phyloP scores from a whole-genome alignment of 1,140 invertebrate genomes.

The Listronotus bonariensis region DNA sequence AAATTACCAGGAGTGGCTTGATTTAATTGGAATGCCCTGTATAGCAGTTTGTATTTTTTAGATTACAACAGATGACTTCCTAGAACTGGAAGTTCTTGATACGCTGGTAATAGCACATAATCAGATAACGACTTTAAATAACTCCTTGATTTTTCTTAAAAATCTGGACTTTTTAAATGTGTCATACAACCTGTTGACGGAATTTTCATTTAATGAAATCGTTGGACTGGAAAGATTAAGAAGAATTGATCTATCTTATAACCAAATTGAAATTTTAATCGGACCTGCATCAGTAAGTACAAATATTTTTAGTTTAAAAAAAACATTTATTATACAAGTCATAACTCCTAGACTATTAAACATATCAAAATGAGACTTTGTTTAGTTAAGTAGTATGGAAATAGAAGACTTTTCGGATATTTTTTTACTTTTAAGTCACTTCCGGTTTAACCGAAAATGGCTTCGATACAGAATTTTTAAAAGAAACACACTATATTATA shows the following conservation, averaged over 20 bases:
- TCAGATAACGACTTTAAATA: slow-evolving; percentile 69
- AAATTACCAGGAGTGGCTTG: too few species aligned
- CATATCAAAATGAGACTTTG: too few species aligned
- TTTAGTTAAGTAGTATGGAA: too few species aligned
- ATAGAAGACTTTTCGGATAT: too few species aligned
- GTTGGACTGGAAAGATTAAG: slow-evolving; percentile 69
- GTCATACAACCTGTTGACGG: slow-evolving; percentile 72
- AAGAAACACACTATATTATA: too few species aligned
- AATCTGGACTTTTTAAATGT: slow-evolving; percentile 71
- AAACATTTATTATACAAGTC: too few species aligned
- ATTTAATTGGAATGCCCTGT: too few species aligned
- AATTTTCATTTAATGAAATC: slow-evolving; percentile 78
- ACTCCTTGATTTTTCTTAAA: slow-evolving; percentile 71
- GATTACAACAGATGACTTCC: slow-evolving; percentile 76
- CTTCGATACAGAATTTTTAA: too few species aligned
- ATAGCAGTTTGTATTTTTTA: slow-evolving; percentile 51
- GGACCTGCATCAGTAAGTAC: slow-evolving; percentile 68
- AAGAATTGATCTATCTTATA: slow-evolving; percentile 74
- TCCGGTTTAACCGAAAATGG: too few species aligned
- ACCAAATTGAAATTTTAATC: slow-evolving; percentile 69
- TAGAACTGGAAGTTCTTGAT: slow-evolving; percentile 67
- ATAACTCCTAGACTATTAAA: too few species aligned
- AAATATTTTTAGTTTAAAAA: too few species aligned
- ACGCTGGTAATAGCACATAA: slow-evolving; percentile 73
- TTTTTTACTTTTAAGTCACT: too few species aligned